phyloP scores from a whole-genome alignment of 2,888 invertebrate species.

The Sylvicola fuscatus region DNA sequence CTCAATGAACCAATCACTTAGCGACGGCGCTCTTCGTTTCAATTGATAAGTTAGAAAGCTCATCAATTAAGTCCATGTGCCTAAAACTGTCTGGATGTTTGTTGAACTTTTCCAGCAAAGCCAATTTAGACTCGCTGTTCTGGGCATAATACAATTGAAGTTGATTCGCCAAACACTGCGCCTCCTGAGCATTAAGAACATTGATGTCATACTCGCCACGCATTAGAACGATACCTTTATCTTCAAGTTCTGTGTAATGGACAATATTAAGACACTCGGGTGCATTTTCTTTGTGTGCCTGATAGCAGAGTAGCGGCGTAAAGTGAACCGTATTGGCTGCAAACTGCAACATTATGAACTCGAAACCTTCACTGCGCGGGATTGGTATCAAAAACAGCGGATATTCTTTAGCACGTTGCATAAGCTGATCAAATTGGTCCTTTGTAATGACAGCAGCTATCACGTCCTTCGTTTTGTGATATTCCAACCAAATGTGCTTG shows the following conservation, averaged over 20 bases:
- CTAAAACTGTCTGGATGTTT: conserved; percentile 51
- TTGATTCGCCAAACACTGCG: conserved; percentile 70
- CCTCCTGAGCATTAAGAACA: conserved; percentile 52
- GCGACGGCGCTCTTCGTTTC: background rate
- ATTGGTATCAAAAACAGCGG: conserved; percentile 61
- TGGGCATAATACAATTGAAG: conserved; percentile 65
- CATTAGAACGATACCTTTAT: conserved; percentile 62
- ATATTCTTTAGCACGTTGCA: conserved; percentile 32
- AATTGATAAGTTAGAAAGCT: conserved; percentile 36
- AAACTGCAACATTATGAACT: conserved; percentile 65
- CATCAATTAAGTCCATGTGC: conserved; percentile 59
- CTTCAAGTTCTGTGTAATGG: conserved; percentile 54
- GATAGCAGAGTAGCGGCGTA: conserved; percentile 67
- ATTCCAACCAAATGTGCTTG: conserved; percentile 54
- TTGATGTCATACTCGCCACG: conserved; percentile 70
- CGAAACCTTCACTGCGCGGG: conserved; percentile 65
- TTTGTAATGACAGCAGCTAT: conserved; percentile 51
- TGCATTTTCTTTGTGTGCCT: conserved; percentile 73
- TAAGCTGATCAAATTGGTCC: conserved; percentile 35
- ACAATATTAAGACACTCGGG: conserved; percentile 67
- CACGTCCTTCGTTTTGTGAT: conserved; percentile 56
- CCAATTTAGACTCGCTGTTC: conserved; percentile 35
- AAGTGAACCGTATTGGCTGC: conserved; percentile 54
- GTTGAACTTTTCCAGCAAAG: conserved; percentile 47
- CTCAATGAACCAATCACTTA: too few species aligned